These are phyloP conservation scores for Xanthia icteritia DNA, from an alignment of 2,888 invertebrate genomes.

Conservation along the genomic window DNA sequence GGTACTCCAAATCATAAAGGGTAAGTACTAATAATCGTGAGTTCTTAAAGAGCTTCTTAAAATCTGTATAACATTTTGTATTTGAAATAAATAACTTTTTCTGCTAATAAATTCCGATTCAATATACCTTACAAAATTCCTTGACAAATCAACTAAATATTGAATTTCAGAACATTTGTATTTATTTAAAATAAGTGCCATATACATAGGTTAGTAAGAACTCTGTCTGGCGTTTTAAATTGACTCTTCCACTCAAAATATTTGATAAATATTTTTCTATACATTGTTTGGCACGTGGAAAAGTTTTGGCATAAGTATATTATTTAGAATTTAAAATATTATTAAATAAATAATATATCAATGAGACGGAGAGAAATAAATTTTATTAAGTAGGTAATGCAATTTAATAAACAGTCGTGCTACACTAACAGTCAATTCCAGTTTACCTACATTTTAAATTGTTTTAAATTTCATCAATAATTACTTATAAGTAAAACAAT, in stretches of 20 bases:
- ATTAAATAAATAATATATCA: slow-evolving; percentile 4
- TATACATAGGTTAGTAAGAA: slow-evolving; percentile 24
- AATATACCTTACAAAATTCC: slow-evolving; percentile 35
- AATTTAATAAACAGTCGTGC: slow-evolving; percentile 22
- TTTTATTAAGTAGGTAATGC: not conserved
- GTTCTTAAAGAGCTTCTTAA: slow-evolving; percentile 6
- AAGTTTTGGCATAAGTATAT: slow-evolving; percentile 33
- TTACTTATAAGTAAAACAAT: not conserved
- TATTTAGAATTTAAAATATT: not conserved
- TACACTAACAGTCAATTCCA: slow-evolving; percentile 63
- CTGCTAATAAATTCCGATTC: slow-evolving; percentile 19
- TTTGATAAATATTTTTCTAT: slow-evolving; percentile 24
- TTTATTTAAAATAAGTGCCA: slow-evolving; percentile 35
- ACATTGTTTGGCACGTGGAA: slow-evolving; percentile 58
- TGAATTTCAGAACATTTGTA: slow-evolving; percentile 16
- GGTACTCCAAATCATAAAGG: slow-evolving; percentile 36
- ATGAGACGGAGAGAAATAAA: slow-evolving; percentile 4
- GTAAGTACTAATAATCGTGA: not conserved
- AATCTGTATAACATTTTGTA: not conserved
- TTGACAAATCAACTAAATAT: slow-evolving; percentile 22
- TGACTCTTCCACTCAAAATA: slow-evolving; percentile 39
- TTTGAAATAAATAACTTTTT: not conserved
- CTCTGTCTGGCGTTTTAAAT: slow-evolving; percentile 45
- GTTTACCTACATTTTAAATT: slow-evolving; percentile 49
- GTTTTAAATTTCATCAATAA: slow-evolving; percentile 38